Base-by-base conservation (phyloP, 2,113 vertebrate genomes). In the Maccullochella peelii region DNA sequence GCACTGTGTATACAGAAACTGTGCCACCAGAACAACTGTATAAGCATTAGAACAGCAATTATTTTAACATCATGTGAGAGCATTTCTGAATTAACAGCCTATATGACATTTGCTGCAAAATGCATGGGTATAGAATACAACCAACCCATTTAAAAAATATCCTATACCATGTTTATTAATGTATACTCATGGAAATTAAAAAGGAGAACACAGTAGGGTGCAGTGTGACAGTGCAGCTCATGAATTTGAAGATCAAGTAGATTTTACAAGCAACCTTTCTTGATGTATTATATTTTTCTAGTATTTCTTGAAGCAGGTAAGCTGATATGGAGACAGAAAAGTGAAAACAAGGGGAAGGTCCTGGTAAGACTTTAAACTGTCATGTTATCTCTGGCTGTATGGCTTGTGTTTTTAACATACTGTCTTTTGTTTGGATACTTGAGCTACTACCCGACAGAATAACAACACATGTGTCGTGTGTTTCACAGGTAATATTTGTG, bases 11-110 rank as follows among this genome's bases (percentile, higher is more conserved):
- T 27, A 75, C 58, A 68, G 38, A 76, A 72, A 78, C 18, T 33
- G 30, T 38, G 42, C 36, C 54, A 30, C 40, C 71, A 49, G 71
- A 66, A 76, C 59, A 78, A 75, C n/a, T 69, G 49, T n/a, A 38
- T 8, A 47, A 54, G 21, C 15, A 57, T 49, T 82, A 68, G 44
- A 66, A 30, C 16, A 61, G 40, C 62, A 71, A 63, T 78, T 71
- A 71, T 68, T 72, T 66, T 27, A 44, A 49, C 44, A 40, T 18
- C 49, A 80, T 40, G 18, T 61, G 15, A 57, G 30, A 66, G 36
- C 25, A 42, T 66, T 44, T 85, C 27, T 79, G 66, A 54, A n/a
- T n/a, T n/a, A 67, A 8, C 11, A 3, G 11, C 23, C 50, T 18
- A 8, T 38, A 23, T 38, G 44, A 36, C 23, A 47, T 6, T 18